Percentiles rank a stretch among this genome's conserved stretches.
Evolutionary conservation across 1,140 invertebrate species (phyloP).

Genomic region (Drosophila carrolli): DNA sequence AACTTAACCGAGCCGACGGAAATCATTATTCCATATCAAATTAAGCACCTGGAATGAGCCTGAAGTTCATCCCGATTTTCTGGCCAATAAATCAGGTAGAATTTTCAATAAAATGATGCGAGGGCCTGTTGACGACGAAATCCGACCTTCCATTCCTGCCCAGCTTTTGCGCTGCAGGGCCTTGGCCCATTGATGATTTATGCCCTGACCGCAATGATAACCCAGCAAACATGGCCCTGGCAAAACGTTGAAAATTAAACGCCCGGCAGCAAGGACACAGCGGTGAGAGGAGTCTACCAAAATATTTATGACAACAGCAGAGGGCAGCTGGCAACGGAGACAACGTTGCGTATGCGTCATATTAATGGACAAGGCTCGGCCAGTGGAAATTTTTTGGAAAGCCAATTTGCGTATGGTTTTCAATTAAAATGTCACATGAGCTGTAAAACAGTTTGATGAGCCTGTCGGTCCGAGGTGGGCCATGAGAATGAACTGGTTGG

Average conservation of each 20-base stretch:
- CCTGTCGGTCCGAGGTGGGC: slow-evolving; percentile 14
- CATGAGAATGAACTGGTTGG: slow-evolving; percentile 1
- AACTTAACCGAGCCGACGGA: neutral
- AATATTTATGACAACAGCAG: slow-evolving; percentile 39
- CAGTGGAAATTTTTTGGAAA: slow-evolving; percentile 32
- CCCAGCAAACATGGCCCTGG: slow-evolving; percentile 25
- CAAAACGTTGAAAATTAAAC: slow-evolving; percentile 19
- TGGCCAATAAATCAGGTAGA: slow-evolving; percentile 63
- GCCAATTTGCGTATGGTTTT: slow-evolving; percentile 48
- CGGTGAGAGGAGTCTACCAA: slow-evolving; percentile 17
- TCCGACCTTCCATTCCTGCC: slow-evolving; percentile 4
- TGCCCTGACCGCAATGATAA: slow-evolving; percentile 54
- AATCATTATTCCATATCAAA: slow-evolving; percentile 56
- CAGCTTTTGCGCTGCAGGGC: slow-evolving; percentile 10
- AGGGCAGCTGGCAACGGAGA: slow-evolving; percentile 7
- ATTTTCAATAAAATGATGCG: slow-evolving; percentile 66
- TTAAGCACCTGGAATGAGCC: neutral
- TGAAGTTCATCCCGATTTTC: slow-evolving; percentile 33
- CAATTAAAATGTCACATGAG: slow-evolving; percentile 62
- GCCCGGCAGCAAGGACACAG: neutral
- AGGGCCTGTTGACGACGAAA: slow-evolving; percentile 54
- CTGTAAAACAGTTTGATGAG: slow-evolving; percentile 50
- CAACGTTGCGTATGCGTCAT: slow-evolving; percentile 45
- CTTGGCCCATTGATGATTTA: slow-evolving; percentile 59
- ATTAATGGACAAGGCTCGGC: slow-evolving; percentile 41